phyloP scores from a whole-genome alignment of 1,140 invertebrate species.

The Vollenhovia emeryi region DNA sequence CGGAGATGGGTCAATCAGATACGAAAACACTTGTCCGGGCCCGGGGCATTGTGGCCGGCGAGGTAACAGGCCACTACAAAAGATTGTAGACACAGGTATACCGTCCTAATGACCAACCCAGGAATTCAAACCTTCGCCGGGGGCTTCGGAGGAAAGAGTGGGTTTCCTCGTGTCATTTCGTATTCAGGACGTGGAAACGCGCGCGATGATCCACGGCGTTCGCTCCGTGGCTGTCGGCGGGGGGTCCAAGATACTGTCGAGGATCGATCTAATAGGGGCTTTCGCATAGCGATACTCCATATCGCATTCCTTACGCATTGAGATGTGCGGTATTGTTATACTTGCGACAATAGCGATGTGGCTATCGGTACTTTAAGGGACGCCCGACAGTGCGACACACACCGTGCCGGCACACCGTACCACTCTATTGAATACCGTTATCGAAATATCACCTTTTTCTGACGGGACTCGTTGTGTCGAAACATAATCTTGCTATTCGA shows the following conservation, averaged over 20 bases:
- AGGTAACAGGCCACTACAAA: slow-evolving; percentile 74
- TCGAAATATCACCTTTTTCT: background rate
- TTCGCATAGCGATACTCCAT: background rate
- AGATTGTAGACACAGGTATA: slow-evolving; percentile 81
- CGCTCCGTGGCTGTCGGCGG: background rate
- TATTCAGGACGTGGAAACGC: slow-evolving; percentile 16
- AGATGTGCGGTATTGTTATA: background rate
- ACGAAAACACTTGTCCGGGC: slow-evolving; percentile 81
- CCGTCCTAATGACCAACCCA: slow-evolving; percentile 78
- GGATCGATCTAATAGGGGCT: slow-evolving; percentile 27
- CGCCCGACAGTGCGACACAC: too few species aligned
- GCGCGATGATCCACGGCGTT: slow-evolving; percentile 1
- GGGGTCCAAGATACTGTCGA: background rate
- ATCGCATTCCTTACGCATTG: background rate
- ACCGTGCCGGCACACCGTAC: too few species aligned
- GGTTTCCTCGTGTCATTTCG: slow-evolving; percentile 57
- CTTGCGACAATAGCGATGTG: background rate
- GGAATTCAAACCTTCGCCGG: slow-evolving; percentile 67
- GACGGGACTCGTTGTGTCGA: background rate
- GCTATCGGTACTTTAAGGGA: background rate
- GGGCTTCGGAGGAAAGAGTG: background rate
- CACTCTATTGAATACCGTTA: background rate
- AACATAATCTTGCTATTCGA: background rate
- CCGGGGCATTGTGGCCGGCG: slow-evolving; percentile 75
- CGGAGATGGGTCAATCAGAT: slow-evolving; percentile 83